Evolutionary conservation across 1,140 invertebrate species (phyloP), one percentile per base, ranked within the genome.

Genomic region (Onthophagus taurus): DNA sequence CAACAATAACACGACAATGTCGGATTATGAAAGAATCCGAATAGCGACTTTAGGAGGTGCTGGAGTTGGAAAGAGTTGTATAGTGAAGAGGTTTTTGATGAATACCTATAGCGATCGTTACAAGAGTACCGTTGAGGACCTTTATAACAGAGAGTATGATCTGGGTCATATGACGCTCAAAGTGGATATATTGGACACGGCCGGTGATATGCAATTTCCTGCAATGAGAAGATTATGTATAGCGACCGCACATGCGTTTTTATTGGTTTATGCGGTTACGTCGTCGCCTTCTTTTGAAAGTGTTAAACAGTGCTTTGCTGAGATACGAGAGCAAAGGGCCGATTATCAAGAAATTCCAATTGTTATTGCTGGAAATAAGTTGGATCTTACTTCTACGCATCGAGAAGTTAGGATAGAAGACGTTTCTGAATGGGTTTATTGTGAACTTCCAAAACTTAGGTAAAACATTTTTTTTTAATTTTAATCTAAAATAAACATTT

Each of bases 101-200:
- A 85, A 88, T 58, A 81, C 79, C 6, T 94, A 86, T 61, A 75
- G 72, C 9, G 83, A 88, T 51, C 84, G 85, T 54, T 92, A 94
- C 61, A 74, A 80, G 50, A 81, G 86, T 47, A 94, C 90, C 1
- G 84, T 94, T 2, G 90, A 94, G 60, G 90, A 94, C 62, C 69
- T 93, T 2, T 90, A 89, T 61, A 88, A 81, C 55, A 72, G 84
- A 35, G 86, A 92, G 65, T 94, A 86, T 59, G 78, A 87, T 50
- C 69, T 92, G 20, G 74, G 76, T 3, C 73, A 76, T 21, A 74
- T 82, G 47, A 83, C 78, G 3, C 68, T 87, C 7, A 87, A 87
- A 69, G 86, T 92, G 26, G 88, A 93, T 60, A 85, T 93, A 31
- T 59, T 93, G 52, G 89, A 92, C 62, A 94, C 89, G 3, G 85